phyloP scores from a whole-genome alignment of 2,888 invertebrate genomes.

The Proisotoma minuta region DNA sequence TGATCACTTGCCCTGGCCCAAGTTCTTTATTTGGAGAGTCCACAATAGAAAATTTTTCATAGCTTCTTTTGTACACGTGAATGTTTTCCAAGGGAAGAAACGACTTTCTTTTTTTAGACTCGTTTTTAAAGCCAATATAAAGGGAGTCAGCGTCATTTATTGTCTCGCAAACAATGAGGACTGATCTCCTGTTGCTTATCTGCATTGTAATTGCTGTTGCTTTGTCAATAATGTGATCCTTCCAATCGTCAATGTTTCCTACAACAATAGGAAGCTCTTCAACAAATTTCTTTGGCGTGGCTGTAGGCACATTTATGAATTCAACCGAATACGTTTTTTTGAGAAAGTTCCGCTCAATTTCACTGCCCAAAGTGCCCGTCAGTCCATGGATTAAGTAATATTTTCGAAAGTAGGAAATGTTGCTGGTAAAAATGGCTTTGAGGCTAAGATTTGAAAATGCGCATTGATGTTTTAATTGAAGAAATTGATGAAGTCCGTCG shows the following conservation, averaged over 20 bases:
- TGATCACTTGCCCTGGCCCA: slow-evolving; percentile 47
- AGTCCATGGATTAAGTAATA: background rate
- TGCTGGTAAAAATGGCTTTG: slow-evolving; percentile 4
- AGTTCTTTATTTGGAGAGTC: slow-evolving; percentile 18
- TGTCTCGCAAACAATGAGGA: background rate
- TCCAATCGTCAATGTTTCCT: background rate
- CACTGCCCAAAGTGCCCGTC: background rate
- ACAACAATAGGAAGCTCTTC: background rate
- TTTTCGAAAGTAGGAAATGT: background rate
- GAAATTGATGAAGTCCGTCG: background rate
- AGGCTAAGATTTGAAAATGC: background rate
- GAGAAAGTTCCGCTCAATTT: background rate
- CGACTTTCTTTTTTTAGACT: background rate
- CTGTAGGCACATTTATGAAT: background rate
- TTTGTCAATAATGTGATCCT: background rate
- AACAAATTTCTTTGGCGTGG: background rate
- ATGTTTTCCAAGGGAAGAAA: background rate
- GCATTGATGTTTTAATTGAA: background rate
- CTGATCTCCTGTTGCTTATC: background rate
- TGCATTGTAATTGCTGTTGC: background rate
- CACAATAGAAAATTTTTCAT: background rate
- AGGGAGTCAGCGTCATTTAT: background rate
- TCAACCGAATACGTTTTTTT: background rate
- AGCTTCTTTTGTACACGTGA: background rate
- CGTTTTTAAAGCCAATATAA: too few species aligned